Conservation (phyloP, 2,888 invertebrate species). For the Drosophila emarginata region DNA sequence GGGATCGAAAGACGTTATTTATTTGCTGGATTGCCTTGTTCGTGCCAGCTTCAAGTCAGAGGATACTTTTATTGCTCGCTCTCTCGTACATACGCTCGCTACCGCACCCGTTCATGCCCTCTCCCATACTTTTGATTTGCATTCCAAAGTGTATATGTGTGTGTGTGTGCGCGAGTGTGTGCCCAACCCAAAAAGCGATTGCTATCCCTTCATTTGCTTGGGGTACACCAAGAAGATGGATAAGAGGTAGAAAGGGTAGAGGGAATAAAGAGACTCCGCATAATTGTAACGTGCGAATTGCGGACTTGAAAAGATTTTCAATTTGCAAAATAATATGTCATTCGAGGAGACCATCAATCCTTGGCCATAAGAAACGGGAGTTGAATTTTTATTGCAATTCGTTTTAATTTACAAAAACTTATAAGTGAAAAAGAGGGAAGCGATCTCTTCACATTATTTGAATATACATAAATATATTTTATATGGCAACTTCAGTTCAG, state of each 20-base stretch:
- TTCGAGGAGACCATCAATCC: constrained; percentile 72
- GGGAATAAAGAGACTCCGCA: constrained; percentile 28
- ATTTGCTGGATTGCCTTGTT: constrained; percentile 56
- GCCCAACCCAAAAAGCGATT: constrained; percentile 53
- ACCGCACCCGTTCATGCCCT: background rate
- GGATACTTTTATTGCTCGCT: constrained; percentile 72
- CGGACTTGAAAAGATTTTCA: constrained; percentile 56
- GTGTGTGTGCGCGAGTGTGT: constrained; percentile 23
- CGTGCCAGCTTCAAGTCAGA: constrained; percentile 52
- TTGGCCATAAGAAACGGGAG: constrained; percentile 60
- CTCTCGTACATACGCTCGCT: constrained; percentile 20
- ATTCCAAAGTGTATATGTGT: constrained; percentile 74
- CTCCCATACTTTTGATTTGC: constrained; percentile 66
- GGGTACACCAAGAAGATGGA: constrained; percentile 20
- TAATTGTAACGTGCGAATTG: constrained; percentile 74
- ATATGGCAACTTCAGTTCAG: constrained; percentile 18
- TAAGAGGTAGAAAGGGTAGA: background rate
- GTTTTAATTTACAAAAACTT: constrained; percentile 61
- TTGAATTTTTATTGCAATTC: constrained; percentile 74
- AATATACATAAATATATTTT: constrained; percentile 34
- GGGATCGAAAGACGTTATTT: constrained; percentile 65
- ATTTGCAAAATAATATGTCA: constrained; percentile 76
- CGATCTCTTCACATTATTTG: constrained; percentile 48
- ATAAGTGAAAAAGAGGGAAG: background rate
- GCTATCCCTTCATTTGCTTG: constrained; percentile 44